Evolutionary conservation across 2,113 vertebrate genomes (phyloP).

Genomic region (Benitochromis conjunctus): DNA sequence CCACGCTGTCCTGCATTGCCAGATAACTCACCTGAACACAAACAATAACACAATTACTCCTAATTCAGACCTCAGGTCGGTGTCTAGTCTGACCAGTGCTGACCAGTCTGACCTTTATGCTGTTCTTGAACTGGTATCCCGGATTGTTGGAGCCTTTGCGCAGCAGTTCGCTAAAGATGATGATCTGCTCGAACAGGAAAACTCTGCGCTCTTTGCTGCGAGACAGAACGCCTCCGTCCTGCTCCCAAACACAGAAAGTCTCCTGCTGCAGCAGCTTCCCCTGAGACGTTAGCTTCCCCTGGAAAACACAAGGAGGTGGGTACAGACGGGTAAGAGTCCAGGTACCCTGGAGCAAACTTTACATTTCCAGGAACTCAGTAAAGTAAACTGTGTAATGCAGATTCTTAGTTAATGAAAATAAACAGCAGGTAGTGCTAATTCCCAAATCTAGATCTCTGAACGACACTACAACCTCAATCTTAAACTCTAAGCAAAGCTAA

Average conservation of each 20-base stretch:
- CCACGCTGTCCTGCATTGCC: constrained; percentile 87
- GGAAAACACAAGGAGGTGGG: background rate
- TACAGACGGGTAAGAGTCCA: background rate
- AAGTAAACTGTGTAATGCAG: background rate
- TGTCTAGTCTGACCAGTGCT: background rate
- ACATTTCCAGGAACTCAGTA: background rate
- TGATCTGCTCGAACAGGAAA: constrained; percentile 97
- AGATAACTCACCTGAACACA: constrained; percentile 89
- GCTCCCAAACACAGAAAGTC: constrained; percentile 93
- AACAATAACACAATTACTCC: background rate
- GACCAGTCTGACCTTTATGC: constrained; percentile 84
- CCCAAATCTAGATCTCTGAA: background rate
- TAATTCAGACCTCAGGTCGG: background rate
- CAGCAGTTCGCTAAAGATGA: constrained; percentile 97
- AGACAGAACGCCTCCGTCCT: constrained; percentile 87
- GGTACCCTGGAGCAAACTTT: background rate
- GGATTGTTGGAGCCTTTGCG: constrained; percentile 91
- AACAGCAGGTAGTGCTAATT: background rate
- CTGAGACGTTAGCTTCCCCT: constrained; percentile 96
- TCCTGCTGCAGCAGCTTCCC: constrained; percentile 98
- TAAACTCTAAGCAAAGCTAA: no score
- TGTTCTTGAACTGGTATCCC: constrained; percentile 95
- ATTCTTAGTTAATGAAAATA: background rate
- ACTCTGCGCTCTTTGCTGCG: constrained; percentile 93
- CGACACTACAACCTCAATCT: background rate